These are phyloP conservation scores for Spisula solida DNA, from an alignment of 2,888 invertebrate genomes.

Conservation along the genomic window DNA sequence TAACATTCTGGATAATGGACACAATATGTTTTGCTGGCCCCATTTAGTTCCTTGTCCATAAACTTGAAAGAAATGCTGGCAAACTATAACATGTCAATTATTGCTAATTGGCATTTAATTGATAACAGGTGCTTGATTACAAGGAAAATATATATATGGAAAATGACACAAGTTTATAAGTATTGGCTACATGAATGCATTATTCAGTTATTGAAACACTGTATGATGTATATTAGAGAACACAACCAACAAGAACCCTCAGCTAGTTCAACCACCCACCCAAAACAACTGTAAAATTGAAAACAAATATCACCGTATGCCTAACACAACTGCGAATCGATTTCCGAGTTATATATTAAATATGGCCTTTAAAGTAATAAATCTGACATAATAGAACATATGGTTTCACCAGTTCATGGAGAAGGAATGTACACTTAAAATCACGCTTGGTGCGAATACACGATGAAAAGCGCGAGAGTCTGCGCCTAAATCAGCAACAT, in stretches of 20 bases:
- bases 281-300: too few species aligned
- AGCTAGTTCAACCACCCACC: too few species aligned
- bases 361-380: background rate
- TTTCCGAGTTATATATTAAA: background rate
- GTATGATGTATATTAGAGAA: too few species aligned
- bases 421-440: background rate
- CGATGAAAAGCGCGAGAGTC: background rate
- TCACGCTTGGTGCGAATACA: slow-evolving; percentile 3
- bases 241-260: too few species aligned
- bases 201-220: too few species aligned
- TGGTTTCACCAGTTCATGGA: background rate
- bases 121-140: slow-evolving; percentile 34
- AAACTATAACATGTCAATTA: slow-evolving; percentile 7
- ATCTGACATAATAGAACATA: background rate
- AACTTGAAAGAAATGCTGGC: slow-evolving; percentile 3
- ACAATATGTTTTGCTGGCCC: background rate
- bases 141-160: background rate
- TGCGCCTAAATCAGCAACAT: background rate
- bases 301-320: too few species aligned
- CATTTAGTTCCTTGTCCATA: background rate
- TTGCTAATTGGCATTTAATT: slow-evolving; percentile 12
- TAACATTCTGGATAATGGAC: background rate
- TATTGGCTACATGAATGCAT: too few species aligned
- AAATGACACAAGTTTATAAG: too few species aligned
- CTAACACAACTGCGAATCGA: background rate